Evolutionary conservation across 2,113 vertebrate species (phyloP), one percentile per base, ranked within the genome.

Genomic region (Centropristis striata): DNA sequence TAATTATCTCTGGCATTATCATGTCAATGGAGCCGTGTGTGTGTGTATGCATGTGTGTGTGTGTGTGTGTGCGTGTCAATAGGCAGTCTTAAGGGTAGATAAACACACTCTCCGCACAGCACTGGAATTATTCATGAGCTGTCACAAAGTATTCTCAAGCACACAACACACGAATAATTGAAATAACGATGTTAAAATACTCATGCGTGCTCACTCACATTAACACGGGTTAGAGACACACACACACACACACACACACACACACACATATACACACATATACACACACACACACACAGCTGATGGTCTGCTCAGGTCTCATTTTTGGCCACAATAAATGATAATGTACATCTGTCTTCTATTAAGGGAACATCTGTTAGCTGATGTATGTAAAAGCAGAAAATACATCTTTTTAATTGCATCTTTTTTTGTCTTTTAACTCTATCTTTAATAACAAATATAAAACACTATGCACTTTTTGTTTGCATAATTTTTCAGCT

Each of bases 51-150:
- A 61, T 44, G 61, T 60, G 63, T 39, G 71, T 70, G 68, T 53
- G 67, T 60, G 79, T 50, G 55, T 64, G 71, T 66, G 54, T 63
- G 67, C 25, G 65, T 50, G 65, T 87, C 54, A 65, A 50, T 75
- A 77, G 53, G 42, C 59, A 65, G 74, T 81, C 42, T 64, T 80
- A 88, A 79, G 89, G 86, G 78, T 87, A 83, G 54, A 89, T 87
- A 83, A 90, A 80, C 84, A 89, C 85, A 89, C 54, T 50, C 80
- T 88, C 80, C 75, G 75, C 75, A 80, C 87, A 80, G 20, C 20
- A 53, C 58, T 10, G n/a, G 83, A 84, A 90, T 90, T 88, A 91
- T 90, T 90, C 79, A 91, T 91, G 86, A 91, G 81, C 77, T 83
- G 86, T 91, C 88, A 86, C 71, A 49, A 28, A 32, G 41, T 10